phyloP scores from a whole-genome alignment of 2,888 invertebrate species.

The Bombylius discolor region DNA sequence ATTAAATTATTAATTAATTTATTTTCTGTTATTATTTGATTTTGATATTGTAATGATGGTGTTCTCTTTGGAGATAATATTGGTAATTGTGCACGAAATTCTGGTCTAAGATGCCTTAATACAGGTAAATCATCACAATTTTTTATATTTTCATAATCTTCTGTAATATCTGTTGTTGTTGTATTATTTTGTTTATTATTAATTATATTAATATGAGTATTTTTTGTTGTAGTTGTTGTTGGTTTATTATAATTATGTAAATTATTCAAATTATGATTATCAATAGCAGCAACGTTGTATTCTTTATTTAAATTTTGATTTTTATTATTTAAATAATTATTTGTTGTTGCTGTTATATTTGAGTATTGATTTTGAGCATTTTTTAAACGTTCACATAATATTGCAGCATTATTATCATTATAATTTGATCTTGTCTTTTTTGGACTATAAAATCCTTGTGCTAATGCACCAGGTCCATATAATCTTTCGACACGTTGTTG shows the following conservation, averaged over 20 bases:
- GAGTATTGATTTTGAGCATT: constrained; percentile 16
- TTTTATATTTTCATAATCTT: background rate
- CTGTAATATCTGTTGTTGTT: background rate
- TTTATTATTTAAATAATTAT: too few species aligned
- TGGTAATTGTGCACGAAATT: constrained; percentile 73
- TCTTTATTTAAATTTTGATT: too few species aligned
- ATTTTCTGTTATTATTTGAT: background rate
- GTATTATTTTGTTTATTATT: too few species aligned
- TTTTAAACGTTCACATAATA: constrained; percentile 13
- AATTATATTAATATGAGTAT: too few species aligned
- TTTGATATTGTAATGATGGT: background rate
- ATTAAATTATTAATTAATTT: background rate
- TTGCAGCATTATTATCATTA: background rate
- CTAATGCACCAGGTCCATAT: constrained; percentile 76
- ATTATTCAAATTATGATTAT: too few species aligned
- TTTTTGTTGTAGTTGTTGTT: too few species aligned
- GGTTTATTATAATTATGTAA: too few species aligned
- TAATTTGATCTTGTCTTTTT: constrained; percentile 20
- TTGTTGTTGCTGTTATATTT: too few species aligned
- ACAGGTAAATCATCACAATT: constrained; percentile 48
- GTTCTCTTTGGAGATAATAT: constrained; percentile 41
- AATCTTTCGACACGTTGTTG: constrained; percentile 78
- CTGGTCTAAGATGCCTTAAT: constrained; percentile 67
- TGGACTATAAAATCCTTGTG: constrained; percentile 69
- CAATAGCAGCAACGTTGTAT: too few species aligned